Conservation (phyloP, 2,888 invertebrate genomes). For the Cactoblastis cactorum region DNA sequence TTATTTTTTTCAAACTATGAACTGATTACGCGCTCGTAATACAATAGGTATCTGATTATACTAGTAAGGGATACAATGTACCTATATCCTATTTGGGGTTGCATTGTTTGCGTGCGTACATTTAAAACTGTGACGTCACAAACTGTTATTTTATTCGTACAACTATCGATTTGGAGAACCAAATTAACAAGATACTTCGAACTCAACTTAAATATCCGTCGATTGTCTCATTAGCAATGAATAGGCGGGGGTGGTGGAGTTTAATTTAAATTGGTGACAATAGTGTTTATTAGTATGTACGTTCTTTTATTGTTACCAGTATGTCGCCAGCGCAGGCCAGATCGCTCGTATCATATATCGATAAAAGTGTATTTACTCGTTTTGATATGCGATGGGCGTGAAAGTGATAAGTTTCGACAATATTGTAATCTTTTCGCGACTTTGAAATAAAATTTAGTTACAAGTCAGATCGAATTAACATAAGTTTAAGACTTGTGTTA, state of each 20-base stretch:
- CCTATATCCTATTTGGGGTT: slow-evolving; percentile 49
- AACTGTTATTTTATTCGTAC: slow-evolving; percentile 50
- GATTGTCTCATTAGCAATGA: slow-evolving; percentile 20
- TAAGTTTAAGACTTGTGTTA: too few species aligned
- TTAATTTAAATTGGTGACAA: slow-evolving; percentile 38
- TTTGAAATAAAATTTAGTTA: neutral
- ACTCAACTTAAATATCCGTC: slow-evolving; percentile 35
- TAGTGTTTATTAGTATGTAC: slow-evolving; percentile 21
- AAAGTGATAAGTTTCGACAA: neutral
- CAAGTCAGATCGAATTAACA: too few species aligned
- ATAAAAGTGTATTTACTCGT: slow-evolving; percentile 48
- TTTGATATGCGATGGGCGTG: neutral
- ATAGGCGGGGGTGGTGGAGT: slow-evolving; percentile 37
- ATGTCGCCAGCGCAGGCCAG: slow-evolving; percentile 47
- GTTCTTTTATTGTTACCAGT: slow-evolving; percentile 26
- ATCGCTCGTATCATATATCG: slow-evolving; percentile 57
- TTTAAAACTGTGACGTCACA: slow-evolving; percentile 54
- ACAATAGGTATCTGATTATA: neutral
- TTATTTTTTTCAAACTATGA: too few species aligned
- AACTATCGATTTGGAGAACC: slow-evolving; percentile 49
- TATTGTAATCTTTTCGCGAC: neutral
- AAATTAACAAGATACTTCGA: slow-evolving; percentile 39
- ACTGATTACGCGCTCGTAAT: too few species aligned
- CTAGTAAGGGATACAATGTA: slow-evolving; percentile 30
- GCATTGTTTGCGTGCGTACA: slow-evolving; percentile 48